Base-by-base conservation (phyloP, 2,113 vertebrate species). In the Corythaeola cristata region DNA sequence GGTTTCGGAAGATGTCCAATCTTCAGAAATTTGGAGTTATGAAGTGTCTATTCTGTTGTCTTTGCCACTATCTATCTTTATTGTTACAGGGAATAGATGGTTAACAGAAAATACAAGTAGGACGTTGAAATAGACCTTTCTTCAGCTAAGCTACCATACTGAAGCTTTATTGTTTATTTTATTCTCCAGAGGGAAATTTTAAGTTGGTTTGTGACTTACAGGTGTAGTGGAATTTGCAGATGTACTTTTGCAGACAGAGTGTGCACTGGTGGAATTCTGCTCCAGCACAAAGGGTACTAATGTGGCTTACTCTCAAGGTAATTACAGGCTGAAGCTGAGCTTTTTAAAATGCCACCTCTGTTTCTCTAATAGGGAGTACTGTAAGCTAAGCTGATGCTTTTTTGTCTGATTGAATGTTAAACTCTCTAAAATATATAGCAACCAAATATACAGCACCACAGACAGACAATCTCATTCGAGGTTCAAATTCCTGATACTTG, bases 201-300 rank as follows among this genome's bases (percentile, higher is more conserved):
- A 18, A 13, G 1, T 73, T 74, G 4, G 4, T 47, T 92, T 79
- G 17, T 60, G 30, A 33, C 35, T 62, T 83, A 55, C 35, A 52
- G 12, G 18, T 50, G 8, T 50, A 32, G 10, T 72, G 18, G 39
- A 60, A 45, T 86, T 92, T 59, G 53, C 30, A 83, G 66, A 44
- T n/a, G 17, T 59, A 58, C 39, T 49, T 75, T 60, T 86, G 33
- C 17, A 63, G 50, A n/a, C 0, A 0, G 33, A 22, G 41, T 73
- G 64, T 52, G 23, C 23, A 6, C 6, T 64, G 30, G 20, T 28
- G 1, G 28, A 56, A 30, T 64, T 90, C 37, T 90, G 18, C 58
- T 62, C 0, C 0, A 35, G 50, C 2, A 1, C 27, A 32, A 49
- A 56, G 6, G 6, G 6, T 58, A 18, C 15, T 52, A 3, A 28